phyloP scores from a whole-genome alignment of 2,113 vertebrate genomes.

The Cyprinodon brontotheroides region DNA sequence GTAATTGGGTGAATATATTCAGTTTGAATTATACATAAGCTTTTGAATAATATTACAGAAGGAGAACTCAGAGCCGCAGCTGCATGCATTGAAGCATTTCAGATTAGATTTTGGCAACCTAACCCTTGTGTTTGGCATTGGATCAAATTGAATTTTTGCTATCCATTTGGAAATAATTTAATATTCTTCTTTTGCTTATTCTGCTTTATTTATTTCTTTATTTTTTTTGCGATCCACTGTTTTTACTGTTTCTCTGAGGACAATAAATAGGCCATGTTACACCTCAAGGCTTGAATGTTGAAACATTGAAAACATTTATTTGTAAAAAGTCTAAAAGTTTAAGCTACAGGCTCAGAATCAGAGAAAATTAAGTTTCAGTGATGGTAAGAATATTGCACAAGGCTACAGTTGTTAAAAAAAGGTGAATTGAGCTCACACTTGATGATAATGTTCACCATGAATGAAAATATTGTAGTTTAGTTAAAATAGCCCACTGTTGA shows the following conservation, averaged over 20 bases:
- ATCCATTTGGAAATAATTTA: not conserved
- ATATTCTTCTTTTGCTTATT: not conserved
- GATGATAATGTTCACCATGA: not conserved
- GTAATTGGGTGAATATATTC: not conserved
- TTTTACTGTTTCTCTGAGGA: slow-evolving; percentile 29
- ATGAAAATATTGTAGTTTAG: slow-evolving; percentile 4
- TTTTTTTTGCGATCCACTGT: not conserved
- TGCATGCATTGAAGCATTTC: not conserved
- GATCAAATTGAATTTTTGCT: not conserved
- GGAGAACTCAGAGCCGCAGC: not conserved
- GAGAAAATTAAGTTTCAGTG: too few relatives aligned
- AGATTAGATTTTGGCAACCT: not conserved
- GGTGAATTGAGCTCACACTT: not conserved
- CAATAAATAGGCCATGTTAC: slow-evolving; percentile 70
- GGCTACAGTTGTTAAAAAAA: not conserved
- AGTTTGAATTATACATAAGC: not conserved
- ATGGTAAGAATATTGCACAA: too few relatives aligned
- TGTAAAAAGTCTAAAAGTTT: too few relatives aligned
- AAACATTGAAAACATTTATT: too few relatives aligned
- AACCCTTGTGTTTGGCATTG: not conserved
- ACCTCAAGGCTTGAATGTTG: slow-evolving; percentile 59
- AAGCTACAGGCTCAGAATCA: too few relatives aligned
- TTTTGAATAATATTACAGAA: not conserved
- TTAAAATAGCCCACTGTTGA: slow-evolving; percentile 20
- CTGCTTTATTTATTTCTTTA: not conserved